Percentiles rank a stretch among this genome's conserved stretches.
phyloP scores from a whole-genome alignment of 1,140 invertebrate species.

The Ceratina japonica region DNA sequence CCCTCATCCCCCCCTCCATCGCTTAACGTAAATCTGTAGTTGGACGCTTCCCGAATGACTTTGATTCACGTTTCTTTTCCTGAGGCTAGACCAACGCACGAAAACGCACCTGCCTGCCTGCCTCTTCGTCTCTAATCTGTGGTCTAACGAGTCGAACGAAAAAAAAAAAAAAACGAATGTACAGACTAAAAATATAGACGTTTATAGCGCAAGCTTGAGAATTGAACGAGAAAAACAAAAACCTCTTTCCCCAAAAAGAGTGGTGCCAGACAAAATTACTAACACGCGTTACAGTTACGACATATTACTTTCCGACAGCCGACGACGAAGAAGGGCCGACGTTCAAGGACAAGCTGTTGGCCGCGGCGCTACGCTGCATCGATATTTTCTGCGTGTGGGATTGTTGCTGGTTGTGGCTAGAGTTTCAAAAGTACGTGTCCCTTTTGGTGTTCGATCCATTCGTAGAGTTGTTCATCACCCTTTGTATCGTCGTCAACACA shows the following conservation, averaged over 20 bases:
- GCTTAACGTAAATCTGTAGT: background rate
- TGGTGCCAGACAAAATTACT: constrained; percentile 83
- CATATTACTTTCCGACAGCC: constrained; percentile 95
- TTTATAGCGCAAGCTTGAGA: constrained; percentile 50
- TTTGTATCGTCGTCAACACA: constrained; percentile 99
- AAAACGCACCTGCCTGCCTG: constrained; percentile 41
- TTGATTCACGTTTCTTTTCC: background rate
- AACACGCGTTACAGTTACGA: constrained; percentile 90
- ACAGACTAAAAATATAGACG: background rate
- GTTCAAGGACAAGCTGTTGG: constrained; percentile 90
- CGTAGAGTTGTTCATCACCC: constrained; percentile 97
- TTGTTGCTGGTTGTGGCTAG: constrained; percentile 94
- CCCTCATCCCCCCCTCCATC: too few species aligned
- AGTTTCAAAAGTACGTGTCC: constrained; percentile 93
- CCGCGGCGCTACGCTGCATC: constrained; percentile 87
- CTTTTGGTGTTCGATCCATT: constrained; percentile 98
- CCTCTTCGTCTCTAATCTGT: constrained; percentile 55
- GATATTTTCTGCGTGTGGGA: constrained; percentile 98
- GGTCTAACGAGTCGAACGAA: constrained; percentile 32
- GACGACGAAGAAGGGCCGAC: constrained; percentile 94
- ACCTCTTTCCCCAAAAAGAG: constrained; percentile 83
- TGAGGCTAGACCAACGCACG: background rate
- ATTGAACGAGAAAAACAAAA: constrained; percentile 76
- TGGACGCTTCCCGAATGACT: too few species aligned
- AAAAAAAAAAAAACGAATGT: too few species aligned